phyloP scores from a whole-genome alignment of 2,888 invertebrate genomes.

The Schizaphis graminum region DNA sequence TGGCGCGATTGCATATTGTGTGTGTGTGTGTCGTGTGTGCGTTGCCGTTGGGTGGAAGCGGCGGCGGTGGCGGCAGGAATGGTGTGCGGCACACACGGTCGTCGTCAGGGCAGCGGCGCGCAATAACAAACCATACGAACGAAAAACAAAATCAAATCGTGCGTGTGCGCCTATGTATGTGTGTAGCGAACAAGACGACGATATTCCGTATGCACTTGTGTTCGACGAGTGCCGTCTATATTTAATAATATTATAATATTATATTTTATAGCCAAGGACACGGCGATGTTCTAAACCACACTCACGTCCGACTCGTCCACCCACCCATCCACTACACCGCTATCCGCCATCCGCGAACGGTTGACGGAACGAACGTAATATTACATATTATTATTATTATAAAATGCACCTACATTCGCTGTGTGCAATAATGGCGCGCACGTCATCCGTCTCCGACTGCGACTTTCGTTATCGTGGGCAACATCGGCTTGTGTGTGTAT shows the following conservation, averaged over 20 bases:
- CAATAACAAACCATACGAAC: conserved; percentile 19
- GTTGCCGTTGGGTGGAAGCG: background rate
- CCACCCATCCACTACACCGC: background rate
- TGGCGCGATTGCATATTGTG: background rate
- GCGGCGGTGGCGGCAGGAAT: background rate
- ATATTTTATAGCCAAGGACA: conserved; percentile 11
- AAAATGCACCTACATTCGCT: background rate
- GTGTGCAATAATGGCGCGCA: background rate
- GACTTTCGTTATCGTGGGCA: background rate
- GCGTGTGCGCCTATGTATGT: background rate
- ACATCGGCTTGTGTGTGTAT: background rate
- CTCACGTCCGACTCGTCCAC: background rate
- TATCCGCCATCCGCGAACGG: background rate
- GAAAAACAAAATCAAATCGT: background rate
- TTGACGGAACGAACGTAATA: background rate
- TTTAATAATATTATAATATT: background rate
- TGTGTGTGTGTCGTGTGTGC: no score
- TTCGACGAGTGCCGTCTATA: background rate
- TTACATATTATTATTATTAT: background rate
- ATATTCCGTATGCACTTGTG: background rate
- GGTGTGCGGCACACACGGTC: background rate
- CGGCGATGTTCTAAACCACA: background rate
- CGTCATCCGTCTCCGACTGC: background rate
- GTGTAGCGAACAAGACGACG: background rate
- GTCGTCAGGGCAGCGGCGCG: conserved; percentile 36